Evolutionary conservation across 2,888 invertebrate genomes (phyloP), one percentile per base, ranked within the genome.

Genomic region (Thyatira batis): DNA sequence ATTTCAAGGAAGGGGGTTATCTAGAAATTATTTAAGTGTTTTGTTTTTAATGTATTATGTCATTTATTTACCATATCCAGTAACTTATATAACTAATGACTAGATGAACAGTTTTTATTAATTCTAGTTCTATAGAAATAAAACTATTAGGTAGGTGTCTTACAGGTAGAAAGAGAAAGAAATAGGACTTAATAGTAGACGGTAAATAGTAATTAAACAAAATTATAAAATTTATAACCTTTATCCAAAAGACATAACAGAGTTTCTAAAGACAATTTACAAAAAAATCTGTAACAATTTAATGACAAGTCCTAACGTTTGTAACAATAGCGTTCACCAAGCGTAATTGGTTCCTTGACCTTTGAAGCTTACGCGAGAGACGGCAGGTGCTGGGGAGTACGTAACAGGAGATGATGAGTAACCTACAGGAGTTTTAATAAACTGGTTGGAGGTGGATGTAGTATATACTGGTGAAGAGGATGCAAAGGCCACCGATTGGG

Each of bases 341-440:
- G 73, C 79, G 57, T 83, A 81, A 46, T 61, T 66, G 2, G 76
- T 73, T 45, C 80, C 94, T 48, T 93, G 87, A 52, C 94, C 94
- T 53, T 92, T 90, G 81, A 94, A 95, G 62, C 87, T 87, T 62
- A 92, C 92, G 73, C 92, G 93, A 58, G 94, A 93, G 20, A 94
- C 93, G 4, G 63, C 58, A 10, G 67, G 57, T 20, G 75, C 65
- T 4, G 75, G 71, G 8, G 74, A 69, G 52, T 65, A 73, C 1
- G 54, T 45, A 0, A 55, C 46, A 20, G 60, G 57, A 11, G 65
- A 53, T 55, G 10, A 9, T 1, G 48, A 48, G 13, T 27, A 48
- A 9, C 10, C 10, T 27, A 20, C 27, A 20, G 48, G 48, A 11
- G 48, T 17, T 17, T 39, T 17, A 1, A 39, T 5, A 17, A 48